Base-by-base conservation (phyloP, 1,140 invertebrate species). In the Aethina tumida region DNA sequence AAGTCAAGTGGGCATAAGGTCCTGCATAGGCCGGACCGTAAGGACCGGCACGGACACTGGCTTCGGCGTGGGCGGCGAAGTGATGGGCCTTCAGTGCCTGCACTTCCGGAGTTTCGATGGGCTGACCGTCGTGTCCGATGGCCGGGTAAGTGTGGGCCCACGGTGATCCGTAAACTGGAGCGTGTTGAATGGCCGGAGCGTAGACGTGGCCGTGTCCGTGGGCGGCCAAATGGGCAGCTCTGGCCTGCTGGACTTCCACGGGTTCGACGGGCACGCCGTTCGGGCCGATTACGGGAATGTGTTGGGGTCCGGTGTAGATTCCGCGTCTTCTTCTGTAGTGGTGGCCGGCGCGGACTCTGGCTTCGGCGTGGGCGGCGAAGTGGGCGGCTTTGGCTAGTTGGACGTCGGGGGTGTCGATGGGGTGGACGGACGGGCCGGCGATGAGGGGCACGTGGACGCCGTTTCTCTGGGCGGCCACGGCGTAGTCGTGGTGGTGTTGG, bases 191-290 rank as follows among this genome's bases (percentile, higher is more conserved):
- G 1, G 69, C 71, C 38, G 69, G 69, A 17, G 72, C 70, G 39
- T 67, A 70, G 45, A 74, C 64, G 8, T 71, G 67, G 59, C 69
- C 74, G 49, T 78, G 75, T 24, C 69, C 68, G 20, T 70, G 62
- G 13, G 71, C 71, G 35, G 68, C 65, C 49, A 70, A 69, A 45
- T 74, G 72, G 3, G 59, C 66, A 12, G 69, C 69, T 53, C 73
- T 73, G 25, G 73, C 73, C 25, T 66, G 67, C 26, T 69, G 68
- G 3, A 75, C 73, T 58, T 74, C 74, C 20, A 70, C 69, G 2
- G 73, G 74, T 44, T 75, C 73, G 5, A 56, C 38, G 18, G 55
- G 55, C 16, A 47, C 49, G 14, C 59, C 59, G 35, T 59, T 50
- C 7, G 49, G 41, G 13, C 40, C 52, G 10, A 59, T 55, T 4